These are phyloP conservation scores for Columba guinea DNA, from an alignment of 2,797 vertebrate species.

Conservation along the genomic window DNA sequence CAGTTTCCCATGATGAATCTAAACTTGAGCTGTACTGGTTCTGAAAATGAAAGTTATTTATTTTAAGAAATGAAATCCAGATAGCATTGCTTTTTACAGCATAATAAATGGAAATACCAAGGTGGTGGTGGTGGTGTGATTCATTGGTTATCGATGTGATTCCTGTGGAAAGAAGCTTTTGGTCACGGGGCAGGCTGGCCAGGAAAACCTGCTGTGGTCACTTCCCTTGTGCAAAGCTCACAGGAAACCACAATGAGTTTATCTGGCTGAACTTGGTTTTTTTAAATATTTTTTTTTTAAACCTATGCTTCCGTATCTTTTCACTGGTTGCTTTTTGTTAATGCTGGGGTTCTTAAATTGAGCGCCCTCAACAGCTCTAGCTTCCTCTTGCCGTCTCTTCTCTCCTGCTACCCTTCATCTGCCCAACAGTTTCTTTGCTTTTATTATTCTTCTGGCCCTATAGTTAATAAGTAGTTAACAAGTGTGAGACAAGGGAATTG, in stretches of 20 bases:
- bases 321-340: not conserved
- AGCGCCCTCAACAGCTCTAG: not conserved
- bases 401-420: not conserved
- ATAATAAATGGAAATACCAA: constrained; percentile 79
- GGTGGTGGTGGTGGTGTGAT: constrained; percentile 11
- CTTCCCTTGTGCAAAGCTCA: not conserved
- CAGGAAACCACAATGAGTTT: not conserved
- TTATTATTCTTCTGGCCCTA: not conserved
- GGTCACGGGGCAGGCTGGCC: not conserved
- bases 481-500: not conserved
- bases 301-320: not conserved
- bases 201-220: not conserved
- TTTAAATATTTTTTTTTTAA: not conserved
- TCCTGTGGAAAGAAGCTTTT: not conserved
- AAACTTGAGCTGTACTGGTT: constrained; percentile 77
- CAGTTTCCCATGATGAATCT: constrained; percentile 74
- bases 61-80: constrained; percentile 79
- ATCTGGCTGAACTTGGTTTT: not conserved
- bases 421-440: not conserved
- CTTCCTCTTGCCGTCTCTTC: not conserved
- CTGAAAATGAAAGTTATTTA: constrained; percentile 79
- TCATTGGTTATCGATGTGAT: not conserved
- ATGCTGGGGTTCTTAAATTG: not conserved
- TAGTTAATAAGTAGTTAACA: not conserved
- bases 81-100: constrained; percentile 79